Conservation (phyloP, 2,888 invertebrate species). For the Mimachlamys varia region DNA sequence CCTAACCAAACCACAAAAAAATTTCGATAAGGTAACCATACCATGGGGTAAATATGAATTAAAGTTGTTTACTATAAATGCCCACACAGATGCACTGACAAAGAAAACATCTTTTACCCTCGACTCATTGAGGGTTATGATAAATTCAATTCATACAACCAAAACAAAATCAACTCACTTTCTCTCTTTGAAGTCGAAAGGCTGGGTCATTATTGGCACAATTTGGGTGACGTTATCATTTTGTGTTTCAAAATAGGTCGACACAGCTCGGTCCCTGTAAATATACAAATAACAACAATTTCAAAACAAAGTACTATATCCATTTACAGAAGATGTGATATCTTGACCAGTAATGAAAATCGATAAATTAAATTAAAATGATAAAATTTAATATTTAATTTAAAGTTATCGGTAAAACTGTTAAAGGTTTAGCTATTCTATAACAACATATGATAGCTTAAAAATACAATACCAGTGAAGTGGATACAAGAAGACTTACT, state of each 20-base stretch:
- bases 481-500: constrained; percentile 65
- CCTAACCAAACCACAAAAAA: no score
- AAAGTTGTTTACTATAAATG: neutral
- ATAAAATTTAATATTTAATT: no score
- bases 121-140: no score
- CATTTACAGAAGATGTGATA: neutral
- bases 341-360: no score
- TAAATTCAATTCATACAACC: neutral
- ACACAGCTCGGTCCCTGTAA: constrained; percentile 81
- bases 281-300: neutral
- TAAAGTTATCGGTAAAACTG: no score
- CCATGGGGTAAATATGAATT: neutral
- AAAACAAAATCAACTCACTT: constrained; percentile 80
- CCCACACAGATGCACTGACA: no score
- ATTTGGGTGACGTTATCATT: constrained; percentile 82
- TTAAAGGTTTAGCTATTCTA: no score
- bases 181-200: constrained; percentile 85
- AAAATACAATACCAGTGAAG: neutral
- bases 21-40: no score
- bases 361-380: no score
- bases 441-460: neutral
- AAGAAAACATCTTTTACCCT: no score
- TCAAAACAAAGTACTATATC: neutral
- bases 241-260: constrained; percentile 82
- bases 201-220: constrained; percentile 85